phyloP scores from a whole-genome alignment of 2,797 vertebrate species.

The Rhinogobio ventralis region DNA sequence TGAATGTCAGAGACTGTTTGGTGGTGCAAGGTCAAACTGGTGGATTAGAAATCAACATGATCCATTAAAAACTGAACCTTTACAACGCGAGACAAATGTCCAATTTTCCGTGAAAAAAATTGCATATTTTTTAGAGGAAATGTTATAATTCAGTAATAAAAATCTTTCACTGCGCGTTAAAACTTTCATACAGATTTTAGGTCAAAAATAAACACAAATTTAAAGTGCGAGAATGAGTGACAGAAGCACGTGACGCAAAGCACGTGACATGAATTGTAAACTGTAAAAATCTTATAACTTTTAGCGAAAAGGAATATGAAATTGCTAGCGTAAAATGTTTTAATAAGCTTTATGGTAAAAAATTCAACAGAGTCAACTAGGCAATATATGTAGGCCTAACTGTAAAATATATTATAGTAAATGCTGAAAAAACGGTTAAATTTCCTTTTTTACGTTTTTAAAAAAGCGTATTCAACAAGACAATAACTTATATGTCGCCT shows the following conservation, averaged over 20 bases:
- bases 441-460: background rate
- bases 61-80: background rate
- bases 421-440: background rate
- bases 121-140: background rate
- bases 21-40: slow-evolving; percentile 7
- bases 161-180: background rate
- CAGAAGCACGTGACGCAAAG: background rate
- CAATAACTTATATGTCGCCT: background rate
- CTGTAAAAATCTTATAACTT: background rate
- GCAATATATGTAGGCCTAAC: background rate
- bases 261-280: background rate
- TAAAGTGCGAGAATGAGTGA: background rate
- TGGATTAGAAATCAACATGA: background rate
- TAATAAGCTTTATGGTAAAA: background rate
- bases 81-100: background rate
- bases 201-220: background rate
- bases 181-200: background rate
- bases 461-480: background rate
- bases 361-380: background rate
- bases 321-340: background rate
- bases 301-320: background rate
- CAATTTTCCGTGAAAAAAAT: background rate
- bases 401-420: background rate
- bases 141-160: background rate
- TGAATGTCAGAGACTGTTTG: background rate